A percentile compares a stretch with the other conserved stretches of the same genome.
Evolutionary conservation across 2,113 vertebrate genomes (phyloP).

Genomic region (Tupaia chinensis): DNA sequence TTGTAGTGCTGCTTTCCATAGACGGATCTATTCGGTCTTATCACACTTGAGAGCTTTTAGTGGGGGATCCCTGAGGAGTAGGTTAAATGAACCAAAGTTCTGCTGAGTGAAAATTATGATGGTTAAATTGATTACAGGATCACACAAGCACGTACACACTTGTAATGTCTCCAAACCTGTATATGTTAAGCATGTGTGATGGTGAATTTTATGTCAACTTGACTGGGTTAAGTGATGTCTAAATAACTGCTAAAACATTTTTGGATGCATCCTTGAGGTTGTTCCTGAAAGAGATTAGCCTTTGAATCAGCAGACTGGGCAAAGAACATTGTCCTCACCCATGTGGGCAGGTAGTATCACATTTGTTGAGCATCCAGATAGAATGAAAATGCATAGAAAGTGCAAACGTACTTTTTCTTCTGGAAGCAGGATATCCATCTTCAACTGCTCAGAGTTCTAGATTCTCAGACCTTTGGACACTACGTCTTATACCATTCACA

Average conservation of each 20-base stretch:
- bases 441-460: not conserved
- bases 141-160: not conserved
- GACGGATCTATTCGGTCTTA: not conserved
- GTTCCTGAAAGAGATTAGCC: not conserved
- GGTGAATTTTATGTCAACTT: not conserved
- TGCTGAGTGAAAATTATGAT: not conserved
- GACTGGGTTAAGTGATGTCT: not conserved
- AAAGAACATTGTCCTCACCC: not conserved
- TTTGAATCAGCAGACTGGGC: not conserved
- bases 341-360: not conserved
- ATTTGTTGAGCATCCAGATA: not conserved
- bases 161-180: not conserved
- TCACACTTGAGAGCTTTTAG: not conserved
- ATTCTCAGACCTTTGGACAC: not conserved
- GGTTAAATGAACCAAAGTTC: not conserved
- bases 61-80: not conserved
- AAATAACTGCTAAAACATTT: not conserved
- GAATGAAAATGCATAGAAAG: not conserved
- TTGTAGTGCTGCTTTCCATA: not conserved
- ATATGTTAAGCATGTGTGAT: not conserved
- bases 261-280: not conserved
- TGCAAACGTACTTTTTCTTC: not conserved
- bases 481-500: not conserved
- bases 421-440: not conserved
- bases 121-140: not conserved